Evolutionary conservation across 2,797 vertebrate species (phyloP), one percentile per base, ranked within the genome.

Genomic region (Ispidina picta): DNA sequence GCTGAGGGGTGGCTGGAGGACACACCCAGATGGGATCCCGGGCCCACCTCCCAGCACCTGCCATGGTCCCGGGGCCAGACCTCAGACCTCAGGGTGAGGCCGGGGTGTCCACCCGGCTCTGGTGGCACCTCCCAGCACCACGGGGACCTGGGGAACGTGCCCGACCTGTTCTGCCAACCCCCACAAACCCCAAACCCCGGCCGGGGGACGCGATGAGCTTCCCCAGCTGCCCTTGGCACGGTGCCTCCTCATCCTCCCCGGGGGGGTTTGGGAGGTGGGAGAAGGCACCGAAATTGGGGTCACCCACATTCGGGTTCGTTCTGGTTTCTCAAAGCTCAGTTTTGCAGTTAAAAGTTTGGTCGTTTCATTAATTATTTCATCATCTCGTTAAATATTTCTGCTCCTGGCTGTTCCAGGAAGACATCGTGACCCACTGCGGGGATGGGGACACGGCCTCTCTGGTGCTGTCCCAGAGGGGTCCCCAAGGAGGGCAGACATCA

Each of bases 101-200:
- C 3, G 15, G 23, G 8, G 0, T 6, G 17, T 39, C 78, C 41
- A 6, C 20, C 3, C 0, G 0, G 33, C 51, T 49, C 56, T 19
- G 0, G 0, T 1, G 3, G 37, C 43, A 4, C 4, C 79, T 58
- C 46, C 6, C 8, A 0, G 62, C 66, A 20, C 81, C 33, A 0
- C 84, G 6, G 69, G 33, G 15, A 60, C 58, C 1, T 0, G 72
- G 31, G 25, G 15, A 89, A 91, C 54, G 0, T 0, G n/a, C 66
- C 0, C 0, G 35, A 64, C 89, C 89, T 48, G 89, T 77, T 74
- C 58, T 21, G 2, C 73, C 86, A 5, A n/a, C 54, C 64, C 28
- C 84, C 10, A 4, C 74, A 64, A 92, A 73, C 37, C 90, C 65
- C 86, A 77, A 14, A 66, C 13, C 46, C n/a, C 8, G 3, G 17